These are phyloP conservation scores for Dolichallabes microphthalmus DNA, from an alignment of 2,113 vertebrate genomes.

Conservation along the genomic window DNA sequence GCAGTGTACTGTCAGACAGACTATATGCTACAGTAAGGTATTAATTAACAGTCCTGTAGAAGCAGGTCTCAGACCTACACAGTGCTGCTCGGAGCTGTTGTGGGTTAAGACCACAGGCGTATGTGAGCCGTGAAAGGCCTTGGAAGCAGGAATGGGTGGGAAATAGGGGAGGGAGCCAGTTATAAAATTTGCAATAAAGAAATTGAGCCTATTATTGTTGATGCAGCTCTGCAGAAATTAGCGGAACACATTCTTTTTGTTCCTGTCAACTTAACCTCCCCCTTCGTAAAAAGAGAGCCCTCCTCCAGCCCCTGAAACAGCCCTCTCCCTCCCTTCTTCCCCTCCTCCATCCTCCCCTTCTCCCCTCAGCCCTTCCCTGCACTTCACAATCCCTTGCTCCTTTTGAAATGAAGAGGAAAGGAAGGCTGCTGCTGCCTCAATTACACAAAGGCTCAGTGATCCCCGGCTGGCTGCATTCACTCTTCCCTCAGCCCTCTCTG, in stretches of 20 bases:
- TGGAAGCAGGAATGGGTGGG: conserved; percentile 68
- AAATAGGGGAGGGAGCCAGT: conserved; percentile 73
- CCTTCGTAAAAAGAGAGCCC: conserved; percentile 72
- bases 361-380: conserved; percentile 75
- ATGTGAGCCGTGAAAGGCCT: conserved; percentile 75
- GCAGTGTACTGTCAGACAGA: conserved; percentile 54
- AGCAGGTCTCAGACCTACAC: conserved; percentile 66
- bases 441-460: conserved; percentile 99
- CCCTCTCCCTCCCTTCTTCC: conserved; percentile 73
- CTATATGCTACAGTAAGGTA: conserved; percentile 62
- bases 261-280: conserved; percentile 85
- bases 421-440: conserved; percentile 96
- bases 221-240: conserved; percentile 84
- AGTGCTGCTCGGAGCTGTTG: conserved; percentile 65
- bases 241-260: conserved; percentile 86
- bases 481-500: conserved; percentile 98
- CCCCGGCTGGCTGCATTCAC: conserved; percentile 99
- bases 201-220: conserved; percentile 87
- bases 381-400: conserved; percentile 80
- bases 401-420: conserved; percentile 70
- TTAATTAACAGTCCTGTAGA: conserved; percentile 65
- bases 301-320: conserved; percentile 71
- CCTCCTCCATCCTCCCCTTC: conserved; percentile 56
- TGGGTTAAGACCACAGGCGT: conserved; percentile 70
- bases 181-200: conserved; percentile 78